These are phyloP conservation scores for Drosophila teissieri DNA, from an alignment of 1,140 invertebrate genomes.

Conservation along the genomic window DNA sequence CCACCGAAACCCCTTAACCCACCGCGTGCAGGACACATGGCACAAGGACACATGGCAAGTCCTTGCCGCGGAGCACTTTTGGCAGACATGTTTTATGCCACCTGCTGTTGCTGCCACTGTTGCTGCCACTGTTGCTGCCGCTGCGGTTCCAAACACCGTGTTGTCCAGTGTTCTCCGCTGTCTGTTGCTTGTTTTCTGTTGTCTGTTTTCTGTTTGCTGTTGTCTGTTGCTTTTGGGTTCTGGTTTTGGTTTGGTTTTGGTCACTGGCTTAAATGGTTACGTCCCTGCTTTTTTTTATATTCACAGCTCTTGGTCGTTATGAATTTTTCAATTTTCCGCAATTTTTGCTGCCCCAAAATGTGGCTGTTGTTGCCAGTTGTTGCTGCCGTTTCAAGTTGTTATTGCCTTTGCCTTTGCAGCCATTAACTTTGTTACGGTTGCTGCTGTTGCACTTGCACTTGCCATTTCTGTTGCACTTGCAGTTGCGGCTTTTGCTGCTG, in stretches of 20 bases:
- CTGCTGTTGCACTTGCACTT: conserved; percentile 5
- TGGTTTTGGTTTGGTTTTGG: conserved; percentile 17
- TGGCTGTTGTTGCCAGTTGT: conserved; percentile 24
- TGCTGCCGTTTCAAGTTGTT: conserved; percentile 13
- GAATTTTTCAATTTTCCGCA: conserved; percentile 57
- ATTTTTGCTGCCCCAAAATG: conserved; percentile 27
- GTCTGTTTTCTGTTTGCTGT: neutral
- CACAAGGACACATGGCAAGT: conserved; percentile 40
- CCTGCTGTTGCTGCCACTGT: conserved; percentile 23
- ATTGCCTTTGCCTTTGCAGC: neutral
- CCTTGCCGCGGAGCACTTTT: conserved; percentile 27
- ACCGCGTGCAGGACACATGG: conserved; percentile 36
- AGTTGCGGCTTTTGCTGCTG: neutral
- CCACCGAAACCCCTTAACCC: neutral
- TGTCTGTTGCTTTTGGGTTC: conserved; percentile 20
- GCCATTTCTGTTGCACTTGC: neutral
- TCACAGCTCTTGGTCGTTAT: conserved; percentile 47
- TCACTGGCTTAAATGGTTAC: conserved; percentile 45
- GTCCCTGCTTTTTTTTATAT: conserved; percentile 32
- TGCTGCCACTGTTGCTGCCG: conserved; percentile 12
- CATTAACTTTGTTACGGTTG: neutral
- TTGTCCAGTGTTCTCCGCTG: conserved; percentile 4
- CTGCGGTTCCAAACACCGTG: conserved; percentile 30
- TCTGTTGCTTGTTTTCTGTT: conserved; percentile 16
- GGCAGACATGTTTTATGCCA: conserved; percentile 49